Conservation (phyloP, 2,888 invertebrate genomes). For the Clanis bilineata region DNA sequence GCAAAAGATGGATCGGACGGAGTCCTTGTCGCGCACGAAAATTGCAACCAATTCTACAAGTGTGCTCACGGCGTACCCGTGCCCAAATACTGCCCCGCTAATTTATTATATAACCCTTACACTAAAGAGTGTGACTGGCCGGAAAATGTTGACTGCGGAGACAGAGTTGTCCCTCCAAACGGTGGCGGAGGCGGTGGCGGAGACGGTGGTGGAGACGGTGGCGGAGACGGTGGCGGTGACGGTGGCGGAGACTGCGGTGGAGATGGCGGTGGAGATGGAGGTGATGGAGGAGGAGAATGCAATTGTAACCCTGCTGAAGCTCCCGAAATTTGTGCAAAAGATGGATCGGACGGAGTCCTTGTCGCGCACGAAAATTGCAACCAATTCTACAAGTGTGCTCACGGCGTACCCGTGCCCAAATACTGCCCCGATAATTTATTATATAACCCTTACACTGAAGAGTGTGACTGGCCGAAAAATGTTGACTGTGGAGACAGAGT, state of each 20-base stretch:
- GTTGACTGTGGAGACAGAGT: conserved; percentile 39
- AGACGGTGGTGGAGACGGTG: conserved; percentile 5
- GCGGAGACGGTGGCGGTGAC: conserved; percentile 17
- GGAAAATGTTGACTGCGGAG: conserved; percentile 38
- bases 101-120: conserved; percentile 35
- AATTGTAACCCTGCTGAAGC: conserved; percentile 34
- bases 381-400: conserved; percentile 40
- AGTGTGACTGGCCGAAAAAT: conserved; percentile 42
- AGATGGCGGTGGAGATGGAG: background rate
- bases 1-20: conserved; percentile 34
- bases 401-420: conserved; percentile 31
- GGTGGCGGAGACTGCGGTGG: conserved; percentile 14
- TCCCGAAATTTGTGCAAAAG: conserved; percentile 35
- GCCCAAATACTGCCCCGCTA: conserved; percentile 26
- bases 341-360: conserved; percentile 37
- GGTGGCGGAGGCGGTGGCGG: conserved; percentile 10
- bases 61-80: conserved; percentile 64
- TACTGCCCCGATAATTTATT: conserved; percentile 29
- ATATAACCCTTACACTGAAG: conserved; percentile 32
- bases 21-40: conserved; percentile 37
- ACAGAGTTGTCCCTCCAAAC: conserved; percentile 26
- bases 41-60: conserved; percentile 56
- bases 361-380: conserved; percentile 49
- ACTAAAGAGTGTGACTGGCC: conserved; percentile 43
- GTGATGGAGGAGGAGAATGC: conserved; percentile 19